Evolutionary conservation across 2,797 vertebrate species (phyloP).

Genomic region (Clarias fuscus): DNA sequence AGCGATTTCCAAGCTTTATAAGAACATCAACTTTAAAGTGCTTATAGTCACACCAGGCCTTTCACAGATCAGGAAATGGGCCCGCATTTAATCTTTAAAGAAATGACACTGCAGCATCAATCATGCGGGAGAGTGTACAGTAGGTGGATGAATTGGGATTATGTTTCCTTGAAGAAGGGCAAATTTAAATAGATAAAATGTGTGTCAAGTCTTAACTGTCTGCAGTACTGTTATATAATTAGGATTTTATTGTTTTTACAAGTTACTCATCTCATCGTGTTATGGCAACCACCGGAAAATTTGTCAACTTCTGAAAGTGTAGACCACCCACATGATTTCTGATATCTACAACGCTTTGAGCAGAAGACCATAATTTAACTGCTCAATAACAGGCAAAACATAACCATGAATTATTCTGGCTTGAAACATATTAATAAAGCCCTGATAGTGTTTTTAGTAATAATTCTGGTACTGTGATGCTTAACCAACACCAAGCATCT

Average conservation of each 20-base stretch:
- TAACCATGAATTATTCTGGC: conserved; percentile 23
- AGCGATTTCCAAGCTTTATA: conserved; percentile 2
- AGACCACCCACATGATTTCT: background rate
- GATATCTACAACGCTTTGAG: background rate
- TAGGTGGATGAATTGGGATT: background rate
- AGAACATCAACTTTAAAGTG: conserved; percentile 14
- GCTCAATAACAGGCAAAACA: background rate
- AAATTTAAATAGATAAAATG: background rate
- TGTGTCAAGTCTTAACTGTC: background rate
- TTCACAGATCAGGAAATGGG: background rate
- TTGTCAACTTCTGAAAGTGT: background rate
- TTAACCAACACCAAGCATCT: background rate
- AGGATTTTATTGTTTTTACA: background rate
- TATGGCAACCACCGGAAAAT: background rate
- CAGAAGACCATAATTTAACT: background rate
- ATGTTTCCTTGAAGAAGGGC: background rate
- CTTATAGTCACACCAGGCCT: background rate
- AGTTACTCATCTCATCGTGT: background rate
- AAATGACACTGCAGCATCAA: background rate
- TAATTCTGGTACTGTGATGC: conserved; percentile 1
- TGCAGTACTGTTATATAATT: background rate
- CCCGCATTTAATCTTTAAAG: background rate
- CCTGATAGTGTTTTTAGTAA: background rate
- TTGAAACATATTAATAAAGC: conserved; percentile 8
- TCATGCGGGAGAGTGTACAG: background rate